A percentile compares a stretch with the other conserved stretches of the same genome.
These are phyloP conservation scores for Asteroscopus sphinx DNA, from an alignment of 2,888 invertebrate species.

Conservation along the genomic window DNA sequence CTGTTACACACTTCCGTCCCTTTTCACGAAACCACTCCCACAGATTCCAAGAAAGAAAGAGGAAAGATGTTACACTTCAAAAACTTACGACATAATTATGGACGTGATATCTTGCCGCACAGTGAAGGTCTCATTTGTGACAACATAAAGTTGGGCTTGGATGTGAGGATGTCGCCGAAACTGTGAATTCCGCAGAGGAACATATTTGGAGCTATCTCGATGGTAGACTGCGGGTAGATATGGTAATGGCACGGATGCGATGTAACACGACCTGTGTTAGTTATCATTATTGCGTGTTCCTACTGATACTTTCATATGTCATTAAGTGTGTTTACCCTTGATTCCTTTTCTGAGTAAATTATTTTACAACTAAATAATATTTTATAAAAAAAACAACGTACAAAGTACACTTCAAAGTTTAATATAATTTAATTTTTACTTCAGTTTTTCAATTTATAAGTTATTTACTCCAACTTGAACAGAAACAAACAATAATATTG, in stretches of 20 bases:
- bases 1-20: too few species aligned
- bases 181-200: conserved; percentile 3
- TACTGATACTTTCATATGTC: conserved; percentile 4
- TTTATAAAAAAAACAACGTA: too few species aligned
- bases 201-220: conserved; percentile 34
- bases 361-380: neutral
- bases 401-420: too few species aligned
- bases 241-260: conserved; percentile 50
- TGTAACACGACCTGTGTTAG: conserved; percentile 26
- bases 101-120: neutral
- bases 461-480: conserved; percentile 4
- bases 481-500: conserved; percentile 4
- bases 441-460: conserved; percentile 4
- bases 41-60: too few species aligned
- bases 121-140: neutral
- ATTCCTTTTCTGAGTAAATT: neutral
- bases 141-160: neutral
- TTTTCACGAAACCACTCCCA: too few species aligned
- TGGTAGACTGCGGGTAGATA: conserved; percentile 39
- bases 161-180: neutral
- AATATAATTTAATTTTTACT: neutral
- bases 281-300: conserved; percentile 21
- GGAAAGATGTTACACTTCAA: too few species aligned
- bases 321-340: conserved; percentile 36
- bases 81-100: too few species aligned